Percentiles rank a stretch among this genome's conserved stretches.
Evolutionary conservation across 2,113 vertebrate species (phyloP).

Genomic region (Zootoca vivipara): DNA sequence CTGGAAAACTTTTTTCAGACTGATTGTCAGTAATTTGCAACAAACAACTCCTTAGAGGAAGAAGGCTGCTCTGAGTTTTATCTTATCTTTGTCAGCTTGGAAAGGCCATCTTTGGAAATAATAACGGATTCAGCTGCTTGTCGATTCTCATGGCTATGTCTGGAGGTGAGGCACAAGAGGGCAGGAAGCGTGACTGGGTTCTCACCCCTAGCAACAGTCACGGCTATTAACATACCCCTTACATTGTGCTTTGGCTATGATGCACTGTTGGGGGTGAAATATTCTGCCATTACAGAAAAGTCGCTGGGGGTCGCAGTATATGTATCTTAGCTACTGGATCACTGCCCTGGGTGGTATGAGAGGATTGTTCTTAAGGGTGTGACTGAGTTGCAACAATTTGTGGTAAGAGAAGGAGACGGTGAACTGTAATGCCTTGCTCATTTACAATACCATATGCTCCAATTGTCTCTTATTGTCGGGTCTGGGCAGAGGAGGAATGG

Average conservation of each 20-base stretch:
- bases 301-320: neutral
- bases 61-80: slow-evolving; percentile 14
- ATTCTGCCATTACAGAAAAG: no score
- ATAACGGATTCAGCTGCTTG: neutral
- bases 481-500: no score
- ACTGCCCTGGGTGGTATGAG: no score
- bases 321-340: neutral
- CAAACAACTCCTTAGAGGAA: neutral
- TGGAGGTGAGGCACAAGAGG: neutral
- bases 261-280: neutral
- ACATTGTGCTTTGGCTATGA: neutral
- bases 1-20: slow-evolving; percentile 38
- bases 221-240: neutral
- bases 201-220: neutral
- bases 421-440: neutral
- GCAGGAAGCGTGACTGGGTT: neutral
- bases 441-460: no score
- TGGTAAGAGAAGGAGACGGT: neutral
- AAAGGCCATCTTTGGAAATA: slow-evolving; percentile 18
- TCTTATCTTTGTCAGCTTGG: neutral
- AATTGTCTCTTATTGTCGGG: no score
- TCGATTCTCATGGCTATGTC: neutral
- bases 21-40: slow-evolving; percentile 54
- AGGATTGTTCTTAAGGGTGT: neutral
- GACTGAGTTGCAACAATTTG: neutral